Conservation (phyloP, 2,888 invertebrate species). For the Cheilosia soror region DNA sequence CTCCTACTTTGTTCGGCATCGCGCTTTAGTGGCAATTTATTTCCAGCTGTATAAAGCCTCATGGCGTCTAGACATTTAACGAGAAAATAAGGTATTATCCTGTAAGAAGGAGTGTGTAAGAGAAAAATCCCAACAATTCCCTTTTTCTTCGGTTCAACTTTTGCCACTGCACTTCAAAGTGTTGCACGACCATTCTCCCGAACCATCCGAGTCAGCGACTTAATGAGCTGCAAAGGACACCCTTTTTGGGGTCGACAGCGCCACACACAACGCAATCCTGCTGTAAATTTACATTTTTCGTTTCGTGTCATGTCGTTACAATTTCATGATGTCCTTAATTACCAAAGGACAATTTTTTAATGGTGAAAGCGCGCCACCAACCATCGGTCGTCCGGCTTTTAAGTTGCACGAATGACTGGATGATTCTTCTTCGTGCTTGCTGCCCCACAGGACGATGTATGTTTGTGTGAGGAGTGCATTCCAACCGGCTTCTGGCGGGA, state of each 20-base stretch:
- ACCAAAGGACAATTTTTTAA: conserved; percentile 69
- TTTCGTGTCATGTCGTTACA: conserved; percentile 73
- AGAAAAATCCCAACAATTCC: conserved; percentile 24
- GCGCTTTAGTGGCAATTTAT: conserved; percentile 40
- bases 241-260: conserved; percentile 20
- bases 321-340: conserved; percentile 75
- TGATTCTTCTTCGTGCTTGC: conserved; percentile 1
- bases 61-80: conserved; percentile 62
- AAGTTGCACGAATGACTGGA: conserved; percentile 42
- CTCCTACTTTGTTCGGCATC: background rate
- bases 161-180: conserved; percentile 19
- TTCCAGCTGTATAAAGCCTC: conserved; percentile 18
- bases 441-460: background rate
- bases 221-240: conserved; percentile 69
- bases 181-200: conserved; percentile 13
- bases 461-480: conserved; percentile 29
- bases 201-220: conserved; percentile 13
- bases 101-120: conserved; percentile 7
- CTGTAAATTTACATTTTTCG: conserved; percentile 70
- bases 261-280: conserved; percentile 42
- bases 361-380: conserved; percentile 50
- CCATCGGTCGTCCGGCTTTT: conserved; percentile 33
- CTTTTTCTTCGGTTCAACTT: conserved; percentile 25
- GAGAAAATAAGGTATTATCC: conserved; percentile 59
- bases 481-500: conserved; percentile 15